phyloP scores from a whole-genome alignment of 2,888 invertebrate species.

The Eurytoma californica region DNA sequence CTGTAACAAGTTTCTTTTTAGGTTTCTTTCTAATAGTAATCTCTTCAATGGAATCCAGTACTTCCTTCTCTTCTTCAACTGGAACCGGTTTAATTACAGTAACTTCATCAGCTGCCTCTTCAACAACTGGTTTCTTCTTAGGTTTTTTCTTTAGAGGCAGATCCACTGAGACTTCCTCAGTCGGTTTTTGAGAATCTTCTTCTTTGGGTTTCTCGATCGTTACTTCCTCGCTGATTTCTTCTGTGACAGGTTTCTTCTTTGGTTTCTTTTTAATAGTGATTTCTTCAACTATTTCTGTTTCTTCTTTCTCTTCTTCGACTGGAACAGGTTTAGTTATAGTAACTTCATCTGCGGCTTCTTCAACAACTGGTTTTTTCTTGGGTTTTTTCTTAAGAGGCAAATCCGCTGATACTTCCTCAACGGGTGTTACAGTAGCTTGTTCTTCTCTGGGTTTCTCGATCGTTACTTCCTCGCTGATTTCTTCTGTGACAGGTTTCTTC shows the following conservation, averaged over 20 bases:
- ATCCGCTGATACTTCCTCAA: constrained; percentile 64
- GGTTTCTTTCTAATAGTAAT: constrained; percentile 62
- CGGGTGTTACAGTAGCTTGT: constrained; percentile 64
- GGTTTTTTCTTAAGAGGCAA: constrained; percentile 62
- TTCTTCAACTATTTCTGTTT: constrained; percentile 66
- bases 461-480: constrained; percentile 75
- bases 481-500: constrained; percentile 64
- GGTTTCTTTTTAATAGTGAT: constrained; percentile 62
- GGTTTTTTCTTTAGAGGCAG: constrained; percentile 62
- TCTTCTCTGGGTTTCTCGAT: constrained; percentile 67
- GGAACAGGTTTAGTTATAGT: constrained; percentile 69
- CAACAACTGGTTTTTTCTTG: constrained; percentile 61
- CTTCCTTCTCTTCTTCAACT: constrained; percentile 55
- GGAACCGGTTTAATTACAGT: constrained; percentile 69
- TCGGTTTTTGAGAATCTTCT: constrained; percentile 64
- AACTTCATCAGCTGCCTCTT: constrained; percentile 75
- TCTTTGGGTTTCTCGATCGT: constrained; percentile 69
- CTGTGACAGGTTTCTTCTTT: constrained; percentile 61
- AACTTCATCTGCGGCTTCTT: constrained; percentile 75
- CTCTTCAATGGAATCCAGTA: constrained; percentile 66
- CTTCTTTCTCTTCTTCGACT: constrained; percentile 55
- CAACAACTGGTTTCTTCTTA: constrained; percentile 61
- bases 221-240: constrained; percentile 75
- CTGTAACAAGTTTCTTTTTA: constrained; percentile 61
- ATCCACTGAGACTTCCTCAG: constrained; percentile 64